These are phyloP conservation scores for Nannoperca obscura DNA, from an alignment of 2,797 vertebrate genomes.

Conservation along the genomic window DNA sequence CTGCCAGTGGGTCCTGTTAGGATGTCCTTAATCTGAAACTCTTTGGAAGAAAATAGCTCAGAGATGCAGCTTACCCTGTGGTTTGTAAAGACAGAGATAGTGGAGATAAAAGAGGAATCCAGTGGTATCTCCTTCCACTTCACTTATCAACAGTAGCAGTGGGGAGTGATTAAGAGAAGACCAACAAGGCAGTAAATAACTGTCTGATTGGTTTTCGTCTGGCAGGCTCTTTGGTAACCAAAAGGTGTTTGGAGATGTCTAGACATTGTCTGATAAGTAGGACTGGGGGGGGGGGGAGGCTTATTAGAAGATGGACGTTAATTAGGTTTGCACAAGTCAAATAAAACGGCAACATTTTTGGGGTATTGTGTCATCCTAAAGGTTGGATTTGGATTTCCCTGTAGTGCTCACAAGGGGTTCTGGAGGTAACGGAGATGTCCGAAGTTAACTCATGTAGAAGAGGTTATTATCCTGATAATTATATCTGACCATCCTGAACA, in stretches of 20 bases:
- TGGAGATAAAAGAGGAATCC: slow-evolving; percentile 52
- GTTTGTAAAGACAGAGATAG: slow-evolving; percentile 48
- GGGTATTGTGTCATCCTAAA: slow-evolving; percentile 29
- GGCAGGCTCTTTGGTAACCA: slow-evolving; percentile 45
- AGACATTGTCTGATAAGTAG: background rate
- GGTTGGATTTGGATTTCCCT: slow-evolving; percentile 42
- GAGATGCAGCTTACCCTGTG: slow-evolving; percentile 17
- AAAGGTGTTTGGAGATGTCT: slow-evolving; percentile 28
- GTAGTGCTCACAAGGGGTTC: slow-evolving; percentile 16
- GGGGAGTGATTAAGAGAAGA: slow-evolving; percentile 39
- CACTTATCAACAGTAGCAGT: slow-evolving; percentile 49
- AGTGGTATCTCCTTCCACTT: slow-evolving; percentile 30
- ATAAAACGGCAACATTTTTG: slow-evolving; percentile 35
- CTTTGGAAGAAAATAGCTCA: slow-evolving; percentile 5
- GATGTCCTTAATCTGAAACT: background rate
- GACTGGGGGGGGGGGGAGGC: too few relatives aligned
- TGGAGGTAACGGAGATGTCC: slow-evolving; percentile 45
- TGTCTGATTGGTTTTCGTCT: slow-evolving; percentile 53
- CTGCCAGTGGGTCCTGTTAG: background rate
- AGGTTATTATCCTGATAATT: slow-evolving; percentile 38
- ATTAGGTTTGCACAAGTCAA: slow-evolving; percentile 16
- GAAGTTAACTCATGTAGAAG: slow-evolving; percentile 21
- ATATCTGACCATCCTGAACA: slow-evolving; percentile 30
- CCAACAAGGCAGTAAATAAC: slow-evolving; percentile 63
- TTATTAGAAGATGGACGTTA: slow-evolving; percentile 10